These are phyloP conservation scores for Lacerta viridis DNA, from an alignment of 2,797 vertebrate species.

Conservation along the genomic window DNA sequence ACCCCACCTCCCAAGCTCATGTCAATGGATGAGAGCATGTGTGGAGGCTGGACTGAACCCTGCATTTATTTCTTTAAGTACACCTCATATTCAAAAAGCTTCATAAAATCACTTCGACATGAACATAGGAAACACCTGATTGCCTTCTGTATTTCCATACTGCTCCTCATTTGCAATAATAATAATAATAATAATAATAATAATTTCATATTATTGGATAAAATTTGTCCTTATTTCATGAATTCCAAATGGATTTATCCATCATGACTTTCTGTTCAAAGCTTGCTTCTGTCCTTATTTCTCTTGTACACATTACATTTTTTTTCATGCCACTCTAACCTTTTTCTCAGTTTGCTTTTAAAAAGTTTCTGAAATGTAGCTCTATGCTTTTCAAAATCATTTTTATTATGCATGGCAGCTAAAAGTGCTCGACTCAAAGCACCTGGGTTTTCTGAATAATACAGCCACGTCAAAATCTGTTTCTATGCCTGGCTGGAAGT, in stretches of 20 bases:
- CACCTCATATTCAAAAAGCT: not conserved
- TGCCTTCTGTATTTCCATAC: not conserved
- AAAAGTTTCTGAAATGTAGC: not conserved
- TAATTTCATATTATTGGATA: slow-evolving; percentile 1
- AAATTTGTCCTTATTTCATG: slow-evolving; percentile 10
- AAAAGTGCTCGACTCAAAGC: not conserved
- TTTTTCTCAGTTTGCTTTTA: not conserved
- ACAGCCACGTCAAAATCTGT: not conserved
- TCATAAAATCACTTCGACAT: not conserved
- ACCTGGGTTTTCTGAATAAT: not conserved
- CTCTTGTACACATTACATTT: not conserved
- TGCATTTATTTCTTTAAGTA: slow-evolving; percentile 1
- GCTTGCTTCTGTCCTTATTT: not conserved
- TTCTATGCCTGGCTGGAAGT: not conserved
- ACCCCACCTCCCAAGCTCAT: not conserved
- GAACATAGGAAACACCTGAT: not conserved
- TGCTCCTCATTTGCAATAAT: not conserved
- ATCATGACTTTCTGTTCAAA: slow-evolving; percentile 8
- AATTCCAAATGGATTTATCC: slow-evolving; percentile 2
- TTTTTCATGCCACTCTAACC: slow-evolving; percentile 15
- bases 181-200: not conserved
- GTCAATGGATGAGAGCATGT: not conserved
- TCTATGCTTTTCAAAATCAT: slow-evolving; percentile 8
- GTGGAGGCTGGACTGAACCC: too few relatives aligned
- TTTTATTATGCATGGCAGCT: slow-evolving; percentile 27